Base-by-base conservation (phyloP, 1,140 invertebrate genomes). In the Sipha flava region DNA sequence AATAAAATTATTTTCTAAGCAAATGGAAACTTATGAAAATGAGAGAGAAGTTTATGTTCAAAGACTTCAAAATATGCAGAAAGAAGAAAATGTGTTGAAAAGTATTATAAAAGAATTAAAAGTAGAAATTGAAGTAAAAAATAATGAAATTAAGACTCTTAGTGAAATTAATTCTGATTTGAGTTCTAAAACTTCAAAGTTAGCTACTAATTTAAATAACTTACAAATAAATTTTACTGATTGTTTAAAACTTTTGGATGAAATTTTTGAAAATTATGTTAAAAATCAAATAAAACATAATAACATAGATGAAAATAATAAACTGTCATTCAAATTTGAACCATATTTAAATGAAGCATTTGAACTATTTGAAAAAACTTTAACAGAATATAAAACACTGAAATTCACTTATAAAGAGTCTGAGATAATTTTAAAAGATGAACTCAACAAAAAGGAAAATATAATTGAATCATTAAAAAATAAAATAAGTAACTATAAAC, bases 1-100 rank as follows among this genome's bases (percentile, higher is more conserved):
- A 54, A 37, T 75, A 14, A 23, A 52, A 54, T 18, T 23, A 0
- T 23, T 21, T 52, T 75, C 70, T 34, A 75, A 54, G 26, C 49
- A 54, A 52, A 75, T 75, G 45, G 45, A 75, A 59, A 26, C 52
- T 2, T 57, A 57, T 77, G 73, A 77, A 57, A 77, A 77, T 59
- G 49, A 77, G 59, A 6, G 73, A 21, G 49, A 54, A 40, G 14
- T 77, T 21, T 77, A 77, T 77, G 73, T 77, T 1, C 73, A 77
- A 43, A 59, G 52, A 57, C 40, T 77, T 26, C 73, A 77, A 57
- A 77, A 77, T 12, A 77, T 54, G 1, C 73, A 77, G 12, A 57
- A 26, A 57, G 34, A 57, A 57, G 73, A 77, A 59, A 57, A 57
- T 45, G 34, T 29, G 9, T n/a, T 52, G 1, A 34, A 79, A n/a